These are phyloP conservation scores for Carabus problematicus DNA, from an alignment of 2,888 invertebrate species.

Conservation along the genomic window DNA sequence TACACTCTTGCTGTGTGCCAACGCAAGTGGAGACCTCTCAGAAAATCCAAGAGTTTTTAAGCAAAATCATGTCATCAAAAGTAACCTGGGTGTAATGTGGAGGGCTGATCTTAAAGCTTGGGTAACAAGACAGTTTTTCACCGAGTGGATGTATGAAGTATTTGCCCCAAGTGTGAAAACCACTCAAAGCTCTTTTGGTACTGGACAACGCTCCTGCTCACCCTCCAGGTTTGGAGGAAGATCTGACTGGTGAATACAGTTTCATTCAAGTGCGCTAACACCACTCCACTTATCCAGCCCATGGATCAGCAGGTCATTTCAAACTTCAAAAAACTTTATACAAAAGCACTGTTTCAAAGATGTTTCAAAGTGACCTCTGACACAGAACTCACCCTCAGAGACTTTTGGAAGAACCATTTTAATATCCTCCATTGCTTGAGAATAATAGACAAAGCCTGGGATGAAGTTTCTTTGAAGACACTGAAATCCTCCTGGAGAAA, in stretches of 20 bases:
- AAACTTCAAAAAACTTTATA: constrained; percentile 52
- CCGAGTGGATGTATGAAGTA: constrained; percentile 42
- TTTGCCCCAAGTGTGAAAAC: constrained; percentile 43
- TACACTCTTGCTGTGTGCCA: constrained; percentile 31
- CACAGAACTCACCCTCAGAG: too few relatives aligned
- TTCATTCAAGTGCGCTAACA: constrained; percentile 46
- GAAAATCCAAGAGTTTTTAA: constrained; percentile 34
- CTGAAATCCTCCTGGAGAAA: constrained; percentile 43
- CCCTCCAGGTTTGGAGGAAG: constrained; percentile 44
- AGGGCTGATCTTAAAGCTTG: constrained; percentile 36
- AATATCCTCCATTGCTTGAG: constrained; percentile 49
- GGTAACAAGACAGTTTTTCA: constrained; percentile 43
- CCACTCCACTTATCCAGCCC: constrained; percentile 50
- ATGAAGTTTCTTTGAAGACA: constrained; percentile 40
- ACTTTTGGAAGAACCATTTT: constrained; percentile 47
- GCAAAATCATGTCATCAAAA: too few relatives aligned
- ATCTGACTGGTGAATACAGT: constrained; percentile 45
- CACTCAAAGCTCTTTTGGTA: constrained; percentile 49
- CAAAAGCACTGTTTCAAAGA: neutral
- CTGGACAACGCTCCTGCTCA: constrained; percentile 47
- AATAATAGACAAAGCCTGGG: constrained; percentile 48
- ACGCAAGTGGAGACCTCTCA: constrained; percentile 33
- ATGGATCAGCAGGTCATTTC: constrained; percentile 48
- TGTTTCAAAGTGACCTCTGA: too few relatives aligned
- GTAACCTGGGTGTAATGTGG: too few relatives aligned